These are phyloP conservation scores for Celastrina argiolus DNA, from an alignment of 2,888 invertebrate species.

Conservation along the genomic window DNA sequence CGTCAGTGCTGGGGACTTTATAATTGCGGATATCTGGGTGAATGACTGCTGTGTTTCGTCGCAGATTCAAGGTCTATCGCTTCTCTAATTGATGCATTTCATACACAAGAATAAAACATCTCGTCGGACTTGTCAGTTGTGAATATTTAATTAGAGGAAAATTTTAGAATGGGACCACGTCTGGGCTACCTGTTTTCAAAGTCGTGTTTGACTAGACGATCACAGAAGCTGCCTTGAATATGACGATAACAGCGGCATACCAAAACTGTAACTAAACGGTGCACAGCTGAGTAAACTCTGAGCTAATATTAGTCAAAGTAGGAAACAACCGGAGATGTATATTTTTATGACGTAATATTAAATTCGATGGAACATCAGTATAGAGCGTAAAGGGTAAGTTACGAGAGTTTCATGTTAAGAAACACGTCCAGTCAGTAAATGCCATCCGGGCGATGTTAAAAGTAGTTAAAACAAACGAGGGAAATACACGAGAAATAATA, in stretches of 20 bases:
- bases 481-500: slow-evolving; percentile 11
- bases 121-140: background rate
- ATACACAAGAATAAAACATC: background rate
- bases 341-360: background rate
- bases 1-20: background rate
- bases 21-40: slow-evolving; percentile 13
- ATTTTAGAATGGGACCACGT: background rate
- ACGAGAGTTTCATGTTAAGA: background rate
- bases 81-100: background rate
- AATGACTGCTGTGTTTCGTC: slow-evolving; percentile 9
- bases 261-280: background rate
- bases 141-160: background rate
- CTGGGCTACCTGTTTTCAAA: background rate
- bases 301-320: background rate
- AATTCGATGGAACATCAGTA: background rate
- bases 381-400: background rate
- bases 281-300: background rate
- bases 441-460: background rate
- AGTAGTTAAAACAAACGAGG: slow-evolving; percentile 1
- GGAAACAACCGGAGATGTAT: background rate
- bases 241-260: background rate
- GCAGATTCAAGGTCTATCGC: slow-evolving; percentile 3
- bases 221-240: background rate
- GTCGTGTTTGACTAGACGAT: background rate
- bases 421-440: background rate